These are phyloP conservation scores for Drosophila robusta DNA, from an alignment of 2,888 invertebrate genomes.

Conservation along the genomic window DNA sequence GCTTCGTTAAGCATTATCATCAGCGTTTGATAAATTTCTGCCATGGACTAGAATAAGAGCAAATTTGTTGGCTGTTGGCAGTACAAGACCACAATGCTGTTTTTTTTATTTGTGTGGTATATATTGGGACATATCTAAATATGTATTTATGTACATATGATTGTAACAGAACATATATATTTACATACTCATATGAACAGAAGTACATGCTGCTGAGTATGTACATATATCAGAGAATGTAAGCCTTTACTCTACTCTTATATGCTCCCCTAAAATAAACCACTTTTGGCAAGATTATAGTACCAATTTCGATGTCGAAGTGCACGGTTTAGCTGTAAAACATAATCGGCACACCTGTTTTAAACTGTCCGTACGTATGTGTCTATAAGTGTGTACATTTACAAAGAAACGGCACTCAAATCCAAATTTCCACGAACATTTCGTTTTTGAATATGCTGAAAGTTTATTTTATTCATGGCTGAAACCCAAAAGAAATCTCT, in stretches of 20 bases:
- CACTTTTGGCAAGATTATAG: constrained; percentile 1
- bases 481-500: too few relatives aligned
- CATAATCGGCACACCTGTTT: background rate
- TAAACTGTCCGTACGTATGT: too few relatives aligned
- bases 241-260: background rate
- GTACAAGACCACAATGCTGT: constrained; percentile 9
- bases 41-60: constrained; percentile 29
- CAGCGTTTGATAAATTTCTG: constrained; percentile 63
- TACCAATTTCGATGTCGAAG: constrained; percentile 12
- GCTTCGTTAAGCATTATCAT: constrained; percentile 58
- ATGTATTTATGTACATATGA: background rate
- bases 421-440: too few relatives aligned
- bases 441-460: too few relatives aligned
- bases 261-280: constrained; percentile 13
- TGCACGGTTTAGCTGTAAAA: background rate
- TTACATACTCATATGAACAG: background rate
- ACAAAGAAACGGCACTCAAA: background rate
- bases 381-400: background rate
- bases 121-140: too few relatives aligned
- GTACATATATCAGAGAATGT: background rate
- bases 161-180: constrained; percentile 4
- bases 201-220: constrained; percentile 1
- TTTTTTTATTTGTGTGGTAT: background rate
- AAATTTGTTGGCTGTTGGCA: constrained; percentile 8
- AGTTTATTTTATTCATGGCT: too few relatives aligned